Conservation (phyloP, 2,888 invertebrate genomes). For the Sarcophaga caerulescens region DNA sequence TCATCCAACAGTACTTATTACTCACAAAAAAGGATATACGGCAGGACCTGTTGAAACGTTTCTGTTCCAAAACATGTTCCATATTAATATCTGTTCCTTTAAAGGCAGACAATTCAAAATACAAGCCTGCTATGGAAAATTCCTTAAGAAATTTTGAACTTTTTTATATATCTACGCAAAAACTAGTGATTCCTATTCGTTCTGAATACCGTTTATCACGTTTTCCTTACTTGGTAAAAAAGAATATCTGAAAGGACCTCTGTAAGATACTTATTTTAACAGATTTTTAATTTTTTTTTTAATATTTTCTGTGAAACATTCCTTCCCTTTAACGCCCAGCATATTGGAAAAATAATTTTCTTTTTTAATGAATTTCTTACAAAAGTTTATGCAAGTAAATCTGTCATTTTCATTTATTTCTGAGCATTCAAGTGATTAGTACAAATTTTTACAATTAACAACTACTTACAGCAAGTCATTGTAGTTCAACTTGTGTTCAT, state of each 20-base stretch:
- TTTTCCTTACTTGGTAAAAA: too few relatives aligned
- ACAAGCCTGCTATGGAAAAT: too few relatives aligned
- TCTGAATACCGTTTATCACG: too few relatives aligned
- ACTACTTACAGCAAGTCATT: constrained; percentile 61
- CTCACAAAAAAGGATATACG: too few relatives aligned
- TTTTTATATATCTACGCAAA: too few relatives aligned
- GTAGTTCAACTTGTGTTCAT: constrained; percentile 56
- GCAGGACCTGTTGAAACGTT: background rate
- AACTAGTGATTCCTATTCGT: too few relatives aligned
- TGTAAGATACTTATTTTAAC: background rate
- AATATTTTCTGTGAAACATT: background rate
- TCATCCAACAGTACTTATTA: too few relatives aligned
- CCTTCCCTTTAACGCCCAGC: background rate
- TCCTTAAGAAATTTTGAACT: too few relatives aligned
- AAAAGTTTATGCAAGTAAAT: constrained; percentile 36
- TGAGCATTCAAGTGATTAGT: constrained; percentile 56
- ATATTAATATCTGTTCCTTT: background rate
- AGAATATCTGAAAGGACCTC: constrained; percentile 12
- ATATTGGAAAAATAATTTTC: background rate
- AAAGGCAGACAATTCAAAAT: too few relatives aligned
- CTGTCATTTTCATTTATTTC: constrained; percentile 52
- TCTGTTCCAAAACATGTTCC: background rate
- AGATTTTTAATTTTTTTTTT: background rate
- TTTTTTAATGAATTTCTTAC: background rate
- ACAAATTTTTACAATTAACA: constrained; percentile 62